Evolutionary conservation across 2,113 vertebrate genomes (phyloP), one percentile per base, ranked within the genome.

Genomic region (Myxocyprinus asiaticus): DNA sequence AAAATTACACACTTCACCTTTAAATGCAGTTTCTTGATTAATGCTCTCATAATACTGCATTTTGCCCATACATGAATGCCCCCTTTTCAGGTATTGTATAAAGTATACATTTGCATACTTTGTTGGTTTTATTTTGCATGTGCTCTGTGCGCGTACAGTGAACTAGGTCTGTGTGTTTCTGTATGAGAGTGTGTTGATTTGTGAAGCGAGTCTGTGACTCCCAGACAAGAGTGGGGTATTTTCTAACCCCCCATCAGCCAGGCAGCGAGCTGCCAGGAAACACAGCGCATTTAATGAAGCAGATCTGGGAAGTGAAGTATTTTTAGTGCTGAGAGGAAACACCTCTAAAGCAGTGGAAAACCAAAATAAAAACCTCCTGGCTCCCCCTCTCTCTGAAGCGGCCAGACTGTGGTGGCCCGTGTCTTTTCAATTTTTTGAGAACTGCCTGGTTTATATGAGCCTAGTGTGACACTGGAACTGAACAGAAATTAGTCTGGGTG

Each of bases 301-400:
- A 86, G 75, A 90, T 88, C 87, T 86, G 84, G 85, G 83, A 91
- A 89, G 84, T 77, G 64, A 47, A 81, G 82, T 91, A 90, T 91
- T 92, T 93, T 89, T 91, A 91, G 91, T 81, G 72, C 80, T 77
- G 71, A 84, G 76, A 88, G 85, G 89, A 86, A 91, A 90, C 79
- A 69, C 76, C 85, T 87, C 80, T 53, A 75, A 84, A 86, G 78
- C 69, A 64, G 82, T 51, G 66, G 53, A 78, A 77, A 48, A 69
- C 61, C 55, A 79, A 64, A 62, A 56, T 67, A 72, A 65, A 33
- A 72, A n/a, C 67, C 50, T 17, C 42, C 42, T 4, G 58, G 64
- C 71, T 74, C 44, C 58, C 45, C 17, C 45, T 47, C 58, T 63
- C 42, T 50, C 45, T 74, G 56, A 63, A 61, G 62, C 71, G 48